Evolutionary conservation across 53 echinoderm and acorn worm species (phyloP).

Genomic region (Apostichopus leukothele): DNA sequence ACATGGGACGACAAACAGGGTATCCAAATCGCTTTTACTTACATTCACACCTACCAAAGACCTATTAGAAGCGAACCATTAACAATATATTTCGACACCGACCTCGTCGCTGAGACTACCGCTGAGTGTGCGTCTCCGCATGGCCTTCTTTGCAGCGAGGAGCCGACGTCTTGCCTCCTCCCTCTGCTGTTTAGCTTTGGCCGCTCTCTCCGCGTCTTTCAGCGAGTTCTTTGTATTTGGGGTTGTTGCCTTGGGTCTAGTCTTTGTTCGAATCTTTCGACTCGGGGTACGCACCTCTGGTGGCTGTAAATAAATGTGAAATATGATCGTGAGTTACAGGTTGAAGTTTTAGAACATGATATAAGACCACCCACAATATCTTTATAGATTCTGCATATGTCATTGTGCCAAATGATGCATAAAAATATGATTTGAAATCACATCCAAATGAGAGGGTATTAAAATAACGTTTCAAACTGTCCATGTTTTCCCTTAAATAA

Average conservation of each 20-base stretch:
- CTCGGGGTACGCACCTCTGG: constrained; percentile 28
- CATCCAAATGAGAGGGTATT: no score
- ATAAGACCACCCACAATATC: no score
- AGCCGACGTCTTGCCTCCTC: constrained; percentile 73
- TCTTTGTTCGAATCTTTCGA: background rate
- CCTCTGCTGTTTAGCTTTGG: constrained; percentile 69
- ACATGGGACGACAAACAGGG: background rate
- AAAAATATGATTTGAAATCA: no score
- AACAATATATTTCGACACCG: constrained; percentile 35
- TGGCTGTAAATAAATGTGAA: background rate
- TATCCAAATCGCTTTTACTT: background rate
- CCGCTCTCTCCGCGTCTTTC: constrained; percentile 62
- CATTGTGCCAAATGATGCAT: no score
- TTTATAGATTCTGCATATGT: no score
- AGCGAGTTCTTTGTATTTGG: constrained; percentile 46
- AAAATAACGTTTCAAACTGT: no score
- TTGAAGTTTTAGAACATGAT: background rate
- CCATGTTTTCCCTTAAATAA: no score
- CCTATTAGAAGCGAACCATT: background rate
- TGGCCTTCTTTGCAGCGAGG: constrained; percentile 70
- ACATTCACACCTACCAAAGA: background rate
- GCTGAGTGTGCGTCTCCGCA: constrained; percentile 44
- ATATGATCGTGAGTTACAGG: background rate
- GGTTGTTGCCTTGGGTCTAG: constrained; percentile 39
- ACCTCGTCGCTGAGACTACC: constrained; percentile 43